Percentiles rank a stretch among this genome's conserved stretches.
phyloP scores from a whole-genome alignment of 2,888 invertebrate species.

The Drosophila suboccidentalis region DNA sequence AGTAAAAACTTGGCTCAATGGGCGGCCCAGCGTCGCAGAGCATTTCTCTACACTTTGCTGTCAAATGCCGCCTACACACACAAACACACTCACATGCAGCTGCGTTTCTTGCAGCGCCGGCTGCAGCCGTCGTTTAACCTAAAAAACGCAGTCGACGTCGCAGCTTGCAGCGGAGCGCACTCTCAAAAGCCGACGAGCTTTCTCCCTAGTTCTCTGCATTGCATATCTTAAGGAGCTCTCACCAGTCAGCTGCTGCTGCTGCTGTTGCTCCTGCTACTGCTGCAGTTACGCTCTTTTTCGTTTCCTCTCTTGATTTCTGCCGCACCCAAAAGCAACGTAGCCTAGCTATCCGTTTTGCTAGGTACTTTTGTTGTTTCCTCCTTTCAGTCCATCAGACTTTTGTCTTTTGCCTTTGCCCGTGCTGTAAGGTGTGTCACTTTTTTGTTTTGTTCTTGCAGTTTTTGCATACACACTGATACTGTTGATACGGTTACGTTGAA shows the following conservation, averaged over 20 bases:
- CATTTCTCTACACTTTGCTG: conserved; percentile 76
- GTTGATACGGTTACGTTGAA: neutral
- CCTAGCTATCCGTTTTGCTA: conserved; percentile 21
- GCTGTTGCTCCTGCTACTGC: too few species aligned
- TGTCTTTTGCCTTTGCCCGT: conserved; percentile 18
- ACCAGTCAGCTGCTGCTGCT: conserved; percentile 49
- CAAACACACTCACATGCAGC: conserved; percentile 23
- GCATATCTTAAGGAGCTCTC: conserved; percentile 74
- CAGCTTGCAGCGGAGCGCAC: conserved; percentile 50
- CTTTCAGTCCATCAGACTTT: conserved; percentile 19
- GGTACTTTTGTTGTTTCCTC: conserved; percentile 11
- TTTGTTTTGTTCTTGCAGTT: conserved; percentile 79
- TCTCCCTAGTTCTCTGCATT: conserved; percentile 40
- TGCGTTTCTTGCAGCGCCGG: conserved; percentile 67
- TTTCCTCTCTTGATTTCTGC: conserved; percentile 54
- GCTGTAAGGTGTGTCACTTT: conserved; percentile 80
- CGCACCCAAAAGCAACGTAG: conserved; percentile 73
- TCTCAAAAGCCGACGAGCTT: conserved; percentile 38
- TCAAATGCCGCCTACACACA: conserved; percentile 73
- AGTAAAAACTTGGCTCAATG: conserved; percentile 75
- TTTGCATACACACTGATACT: conserved; percentile 18
- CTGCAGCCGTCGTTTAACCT: conserved; percentile 76
- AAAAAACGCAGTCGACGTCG: conserved; percentile 63
- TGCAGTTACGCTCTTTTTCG: conserved; percentile 37
- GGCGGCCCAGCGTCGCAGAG: conserved; percentile 38